Evolutionary conservation across 2,113 vertebrate species (phyloP).

Genomic region (Anarrhichthys ocellatus): DNA sequence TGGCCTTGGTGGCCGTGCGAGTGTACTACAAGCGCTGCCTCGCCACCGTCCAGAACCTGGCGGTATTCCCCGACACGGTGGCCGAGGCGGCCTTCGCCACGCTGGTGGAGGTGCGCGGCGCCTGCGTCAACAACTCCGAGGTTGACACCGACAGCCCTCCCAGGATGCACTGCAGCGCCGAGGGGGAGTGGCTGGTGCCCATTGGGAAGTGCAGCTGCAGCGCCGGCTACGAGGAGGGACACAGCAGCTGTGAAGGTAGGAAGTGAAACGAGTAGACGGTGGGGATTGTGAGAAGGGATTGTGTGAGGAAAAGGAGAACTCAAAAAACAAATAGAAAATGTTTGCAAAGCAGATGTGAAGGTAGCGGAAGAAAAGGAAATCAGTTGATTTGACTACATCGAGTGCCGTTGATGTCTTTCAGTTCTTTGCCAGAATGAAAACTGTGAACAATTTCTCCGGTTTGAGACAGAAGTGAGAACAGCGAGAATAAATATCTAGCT

Average conservation of each 20-base stretch:
- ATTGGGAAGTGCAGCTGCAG: slow-evolving; percentile 95
- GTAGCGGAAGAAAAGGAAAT: background rate
- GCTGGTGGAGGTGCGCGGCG: slow-evolving; percentile 92
- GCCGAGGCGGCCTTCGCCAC: slow-evolving; percentile 93
- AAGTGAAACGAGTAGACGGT: background rate
- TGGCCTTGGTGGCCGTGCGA: slow-evolving; percentile 93
- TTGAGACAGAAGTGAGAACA: background rate
- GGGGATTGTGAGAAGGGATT: background rate
- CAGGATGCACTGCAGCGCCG: slow-evolving; percentile 96
- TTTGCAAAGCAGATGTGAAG: slow-evolving; percentile 4
- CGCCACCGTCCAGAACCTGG: slow-evolving; percentile 90
- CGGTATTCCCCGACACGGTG: slow-evolving; percentile 92
- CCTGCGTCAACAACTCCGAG: slow-evolving; percentile 92
- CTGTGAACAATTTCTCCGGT: background rate
- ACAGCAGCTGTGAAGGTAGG: slow-evolving; percentile 95
- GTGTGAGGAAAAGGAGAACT: background rate
- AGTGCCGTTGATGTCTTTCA: background rate
- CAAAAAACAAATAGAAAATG: background rate
- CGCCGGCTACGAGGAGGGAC: slow-evolving; percentile 94
- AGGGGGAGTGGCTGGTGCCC: slow-evolving; percentile 97
- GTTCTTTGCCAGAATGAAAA: background rate
- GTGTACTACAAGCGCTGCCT: slow-evolving; percentile 98
- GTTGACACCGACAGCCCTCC: slow-evolving; percentile 91
- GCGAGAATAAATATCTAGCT: background rate
- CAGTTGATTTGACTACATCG: background rate